Evolutionary conservation across 2,888 invertebrate species (phyloP).

Genomic region (Melinaea menophilus): DNA sequence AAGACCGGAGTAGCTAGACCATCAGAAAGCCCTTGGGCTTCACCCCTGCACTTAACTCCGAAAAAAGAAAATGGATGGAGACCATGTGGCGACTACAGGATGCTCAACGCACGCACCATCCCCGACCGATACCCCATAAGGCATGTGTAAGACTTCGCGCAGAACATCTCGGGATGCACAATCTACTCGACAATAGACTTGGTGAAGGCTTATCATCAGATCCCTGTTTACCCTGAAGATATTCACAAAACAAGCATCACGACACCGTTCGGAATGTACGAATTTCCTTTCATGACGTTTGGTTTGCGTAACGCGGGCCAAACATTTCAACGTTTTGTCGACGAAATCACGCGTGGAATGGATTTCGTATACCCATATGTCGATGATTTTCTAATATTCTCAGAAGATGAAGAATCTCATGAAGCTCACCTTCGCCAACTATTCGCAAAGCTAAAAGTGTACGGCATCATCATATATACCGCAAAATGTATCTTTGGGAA

Average conservation of each 20-base stretch:
- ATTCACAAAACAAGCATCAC: slow-evolving; percentile 36
- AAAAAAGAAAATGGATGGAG: slow-evolving; percentile 29
- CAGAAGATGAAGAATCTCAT: slow-evolving; percentile 9
- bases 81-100: slow-evolving; percentile 32
- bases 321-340: slow-evolving; percentile 8
- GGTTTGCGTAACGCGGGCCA: slow-evolving; percentile 10
- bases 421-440: slow-evolving; percentile 12
- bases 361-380: slow-evolving; percentile 16
- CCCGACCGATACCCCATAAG: slow-evolving; percentile 30
- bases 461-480: slow-evolving; percentile 16
- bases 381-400: slow-evolving; percentile 17
- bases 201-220: slow-evolving; percentile 26
- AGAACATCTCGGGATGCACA: slow-evolving; percentile 23
- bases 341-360: slow-evolving; percentile 37
- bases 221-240: slow-evolving; percentile 22
- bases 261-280: slow-evolving; percentile 13
- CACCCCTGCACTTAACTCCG: slow-evolving; percentile 25
- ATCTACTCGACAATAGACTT: slow-evolving; percentile 26
- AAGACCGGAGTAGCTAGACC: slow-evolving; percentile 18
- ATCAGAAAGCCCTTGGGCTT: slow-evolving; percentile 27
- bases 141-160: slow-evolving; percentile 30
- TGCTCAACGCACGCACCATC: slow-evolving; percentile 30
- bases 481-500: slow-evolving; percentile 17
- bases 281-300: slow-evolving; percentile 15
- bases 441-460: slow-evolving; percentile 8